Evolutionary conservation across 30 jellyfish, hydroid and myxozoan genomes (phyloP), one percentile per base, ranked within the genome.

Genomic region (Catostylus mosaicus): DNA sequence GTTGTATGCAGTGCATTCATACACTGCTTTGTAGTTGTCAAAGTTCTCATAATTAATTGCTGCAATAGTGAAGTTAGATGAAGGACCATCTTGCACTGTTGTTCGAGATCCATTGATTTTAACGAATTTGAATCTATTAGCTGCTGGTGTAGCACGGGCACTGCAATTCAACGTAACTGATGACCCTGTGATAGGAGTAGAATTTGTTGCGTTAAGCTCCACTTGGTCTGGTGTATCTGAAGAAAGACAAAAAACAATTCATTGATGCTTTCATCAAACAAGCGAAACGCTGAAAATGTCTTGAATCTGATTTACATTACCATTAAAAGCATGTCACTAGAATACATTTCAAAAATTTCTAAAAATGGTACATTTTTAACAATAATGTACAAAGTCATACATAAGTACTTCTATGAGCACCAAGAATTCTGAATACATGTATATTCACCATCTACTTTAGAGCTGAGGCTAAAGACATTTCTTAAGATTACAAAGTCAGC

Each of bases 1-100:
- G 51, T 77, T 77, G 73, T 57, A 77, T 34, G 88, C 70, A 51
- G 60, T 52, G 43, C 88, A 77, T 37, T 59, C 50, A 36, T 26
- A 77, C 46, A 60, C 36, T 20, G 67, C 88, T 51, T 75, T 75
- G 72, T 56, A 77, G 34, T 27, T 38, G 29, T 9, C 30, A 63
- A 12, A 67, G 35, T 67, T 27, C 3, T 33, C 65, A 57, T 6
- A 33, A 18, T 61, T 59, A 68, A 77, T 77, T 30, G 32, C 18
- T 20, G 69, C 30, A 30, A 60, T 77, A 1, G 64, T 27, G 35
- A 26, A 23, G 6, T 20, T 46, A 1, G 54, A 29, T 1, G 78
- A 57, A 3, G 67, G 2, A 12, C 35, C 14, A 33, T 67, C 65
- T 36, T 67, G 80, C 33, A 67, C 64, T 29, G 61, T 30, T 4